Evolutionary conservation across 2,797 vertebrate species (phyloP).

Genomic region (Cottoperca gobio): DNA sequence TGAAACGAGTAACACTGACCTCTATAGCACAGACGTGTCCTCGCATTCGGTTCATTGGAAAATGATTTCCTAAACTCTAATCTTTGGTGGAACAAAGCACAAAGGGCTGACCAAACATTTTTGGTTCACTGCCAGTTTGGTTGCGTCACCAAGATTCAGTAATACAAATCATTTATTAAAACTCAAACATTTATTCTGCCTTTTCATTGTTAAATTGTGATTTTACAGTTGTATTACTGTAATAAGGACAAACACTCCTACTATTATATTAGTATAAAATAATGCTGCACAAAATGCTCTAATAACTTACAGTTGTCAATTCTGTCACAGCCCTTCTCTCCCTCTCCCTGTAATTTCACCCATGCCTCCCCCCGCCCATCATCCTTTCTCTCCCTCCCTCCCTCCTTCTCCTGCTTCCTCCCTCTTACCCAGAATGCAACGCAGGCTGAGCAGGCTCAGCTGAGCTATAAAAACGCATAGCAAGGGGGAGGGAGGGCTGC

Average conservation of each 20-base stretch:
- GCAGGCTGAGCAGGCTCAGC: constrained; percentile 77
- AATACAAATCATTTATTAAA: constrained; percentile 24
- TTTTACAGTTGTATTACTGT: neutral
- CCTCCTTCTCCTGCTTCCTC: constrained; percentile 42
- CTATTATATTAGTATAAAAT: neutral
- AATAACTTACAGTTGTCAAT: neutral
- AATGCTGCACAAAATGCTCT: neutral
- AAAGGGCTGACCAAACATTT: constrained; percentile 15
- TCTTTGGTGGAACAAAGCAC: constrained; percentile 29
- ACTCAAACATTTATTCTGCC: neutral
- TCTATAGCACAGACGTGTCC: neutral
- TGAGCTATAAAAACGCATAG: constrained; percentile 84
- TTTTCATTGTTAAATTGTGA: neutral
- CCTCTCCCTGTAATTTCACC: constrained; percentile 37
- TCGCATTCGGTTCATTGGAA: neutral
- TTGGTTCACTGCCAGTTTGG: constrained; percentile 6
- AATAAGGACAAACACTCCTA: neutral
- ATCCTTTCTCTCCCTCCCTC: constrained; percentile 23
- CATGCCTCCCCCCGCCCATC: constrained; percentile 32
- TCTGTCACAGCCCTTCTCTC: neutral
- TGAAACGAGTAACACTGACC: neutral
- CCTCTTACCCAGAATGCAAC: constrained; percentile 81
- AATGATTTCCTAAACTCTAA: constrained; percentile 42
- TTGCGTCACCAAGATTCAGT: constrained; percentile 23
- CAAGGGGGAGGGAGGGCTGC: constrained; percentile 78